Evolutionary conservation across 2,888 invertebrate genomes (phyloP).

Genomic region (Scaptomyza polygonia): DNA sequence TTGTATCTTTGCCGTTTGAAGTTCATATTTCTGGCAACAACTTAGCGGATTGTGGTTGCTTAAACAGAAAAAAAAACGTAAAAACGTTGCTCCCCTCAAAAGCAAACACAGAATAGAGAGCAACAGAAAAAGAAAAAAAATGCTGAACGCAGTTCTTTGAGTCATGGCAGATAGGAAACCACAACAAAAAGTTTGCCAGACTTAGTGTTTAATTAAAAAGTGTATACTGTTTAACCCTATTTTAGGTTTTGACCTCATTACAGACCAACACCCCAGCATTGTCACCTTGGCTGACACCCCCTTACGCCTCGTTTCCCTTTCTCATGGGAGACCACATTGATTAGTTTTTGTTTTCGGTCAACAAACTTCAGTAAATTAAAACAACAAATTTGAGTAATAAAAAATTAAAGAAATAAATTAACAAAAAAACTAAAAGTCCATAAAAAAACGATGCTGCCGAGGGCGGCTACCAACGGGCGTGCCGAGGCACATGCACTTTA

Average conservation of each 20-base stretch:
- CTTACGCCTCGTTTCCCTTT: background rate
- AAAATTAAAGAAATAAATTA: constrained; percentile 40
- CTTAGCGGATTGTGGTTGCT: constrained; percentile 49
- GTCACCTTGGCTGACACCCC: constrained; percentile 45
- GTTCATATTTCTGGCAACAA: constrained; percentile 51
- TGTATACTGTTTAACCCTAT: constrained; percentile 56
- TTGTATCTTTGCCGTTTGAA: constrained; percentile 42
- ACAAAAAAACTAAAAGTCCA: constrained; percentile 70
- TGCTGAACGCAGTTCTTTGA: constrained; percentile 32
- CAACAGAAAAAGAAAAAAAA: background rate
- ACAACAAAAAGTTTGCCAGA: constrained; percentile 43
- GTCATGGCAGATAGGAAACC: constrained; percentile 38
- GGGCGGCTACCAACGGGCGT: constrained; percentile 27
- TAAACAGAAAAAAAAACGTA: constrained; percentile 9
- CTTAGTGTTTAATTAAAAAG: constrained; percentile 72
- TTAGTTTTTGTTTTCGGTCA: constrained; percentile 77
- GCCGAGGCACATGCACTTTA: constrained; percentile 25
- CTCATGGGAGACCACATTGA: constrained; percentile 50
- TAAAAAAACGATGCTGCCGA: constrained; percentile 37
- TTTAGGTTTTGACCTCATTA: constrained; percentile 60
- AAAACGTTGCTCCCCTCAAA: background rate
- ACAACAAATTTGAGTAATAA: constrained; percentile 77
- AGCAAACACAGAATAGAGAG: constrained; percentile 30
- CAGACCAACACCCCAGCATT: constrained; percentile 34
- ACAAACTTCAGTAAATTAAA: constrained; percentile 77